phyloP scores from a whole-genome alignment of 92 coral and sea anemone genomes.

The Galaxea fascicularis region DNA sequence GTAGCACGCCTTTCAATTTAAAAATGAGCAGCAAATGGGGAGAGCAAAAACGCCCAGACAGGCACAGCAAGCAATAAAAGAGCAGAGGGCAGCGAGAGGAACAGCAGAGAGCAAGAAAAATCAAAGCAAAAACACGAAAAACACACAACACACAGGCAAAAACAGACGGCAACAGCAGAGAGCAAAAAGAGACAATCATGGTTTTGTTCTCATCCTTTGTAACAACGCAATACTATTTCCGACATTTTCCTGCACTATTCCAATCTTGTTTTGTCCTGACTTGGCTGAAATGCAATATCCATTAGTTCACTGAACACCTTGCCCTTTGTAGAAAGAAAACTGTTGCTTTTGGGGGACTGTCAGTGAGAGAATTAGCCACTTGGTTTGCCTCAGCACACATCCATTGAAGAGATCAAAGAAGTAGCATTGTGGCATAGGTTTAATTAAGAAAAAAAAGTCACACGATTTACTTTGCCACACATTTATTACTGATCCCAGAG shows the following conservation, averaged over 20 bases:
- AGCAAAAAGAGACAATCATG: constrained; percentile 88
- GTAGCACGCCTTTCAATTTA: constrained; percentile 97
- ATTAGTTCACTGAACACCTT: constrained; percentile 76
- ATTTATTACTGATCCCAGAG: neutral
- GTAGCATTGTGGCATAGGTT: constrained; percentile 17
- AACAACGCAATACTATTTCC: constrained; percentile 69
- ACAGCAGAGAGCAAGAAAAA: constrained; percentile 90
- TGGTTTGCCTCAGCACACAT: constrained; percentile 38
- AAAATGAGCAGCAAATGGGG: constrained; percentile 90
- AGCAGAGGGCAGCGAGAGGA: constrained; percentile 70
- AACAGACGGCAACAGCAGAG: constrained; percentile 73
- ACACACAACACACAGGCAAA: constrained; percentile 68
- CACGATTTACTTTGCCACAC: neutral
- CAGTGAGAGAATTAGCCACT: neutral
- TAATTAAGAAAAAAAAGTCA: neutral
- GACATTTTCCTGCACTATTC: constrained; percentile 57
- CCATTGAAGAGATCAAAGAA: constrained; percentile 16
- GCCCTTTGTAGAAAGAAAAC: constrained; percentile 41
- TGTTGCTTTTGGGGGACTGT: neutral
- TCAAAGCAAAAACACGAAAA: constrained; percentile 81
- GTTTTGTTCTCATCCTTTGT: constrained; percentile 99
- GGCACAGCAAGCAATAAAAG: constrained; percentile 79
- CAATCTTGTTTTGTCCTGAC: constrained; percentile 54
- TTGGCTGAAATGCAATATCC: constrained; percentile 76
- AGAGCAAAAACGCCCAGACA: constrained; percentile 66